Evolutionary conservation across 1,140 invertebrate genomes (phyloP), one percentile per base, ranked within the genome.

Genomic region (Probaryconus sp.): DNA sequence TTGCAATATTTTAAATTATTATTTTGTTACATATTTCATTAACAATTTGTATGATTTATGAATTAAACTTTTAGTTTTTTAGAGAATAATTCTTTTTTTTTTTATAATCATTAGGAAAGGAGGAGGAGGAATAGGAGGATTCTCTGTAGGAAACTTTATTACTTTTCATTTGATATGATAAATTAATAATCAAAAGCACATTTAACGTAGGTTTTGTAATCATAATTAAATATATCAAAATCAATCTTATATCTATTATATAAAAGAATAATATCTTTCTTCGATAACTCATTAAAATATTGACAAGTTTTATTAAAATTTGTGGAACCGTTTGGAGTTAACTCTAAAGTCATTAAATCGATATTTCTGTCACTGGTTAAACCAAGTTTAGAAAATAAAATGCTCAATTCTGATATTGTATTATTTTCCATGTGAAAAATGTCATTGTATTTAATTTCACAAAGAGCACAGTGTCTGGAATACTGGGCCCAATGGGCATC

Each of bases 401-500:
- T 72, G 51, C 82, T 65, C 5, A 85, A 24, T 17, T 84, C 64
- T 5, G 67, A 50, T 5, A 77, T 67, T 9, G 72, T 72, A 33
- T 83, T 79, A 50, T 85, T 76, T 1, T 88, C 83, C 11, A 89
- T 26, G 45, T 82, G 86, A 10, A 88, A 69, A 11, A 88, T 56
- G 21, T 79, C 79, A 70, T 85, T 76, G 60, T 87, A 88, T 4
- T 73, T 61, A 17, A 86, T 61, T 35, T 76, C 38, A 17, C 87
- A 88, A 6, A 86, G 40, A 0, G 77, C 81, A 45, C 88, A 89
- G 9, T 88, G 87, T 2, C 64, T 79, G 14, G 83, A 60, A 56
- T 85, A 89, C 24, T 42, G 79, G 63, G 60, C 50, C 88, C 88
- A 89, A 37, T 88, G 87, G 6, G 79, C 77, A 78, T 89, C 88